These are phyloP conservation scores for Sarcophaga bullata DNA, from an alignment of 1,140 invertebrate species.

Conservation along the genomic window DNA sequence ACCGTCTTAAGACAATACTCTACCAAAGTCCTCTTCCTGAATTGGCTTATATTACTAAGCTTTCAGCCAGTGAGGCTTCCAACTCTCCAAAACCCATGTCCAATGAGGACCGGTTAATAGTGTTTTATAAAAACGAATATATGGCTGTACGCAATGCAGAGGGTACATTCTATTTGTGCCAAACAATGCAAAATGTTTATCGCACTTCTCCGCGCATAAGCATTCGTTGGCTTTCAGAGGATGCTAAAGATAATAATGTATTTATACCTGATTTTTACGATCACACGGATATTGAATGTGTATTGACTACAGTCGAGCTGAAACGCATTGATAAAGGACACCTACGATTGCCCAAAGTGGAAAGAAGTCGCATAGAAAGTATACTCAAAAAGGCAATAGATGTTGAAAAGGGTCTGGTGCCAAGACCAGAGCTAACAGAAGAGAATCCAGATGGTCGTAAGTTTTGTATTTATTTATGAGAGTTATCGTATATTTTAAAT, in stretches of 20 bases:
- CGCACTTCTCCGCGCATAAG: conserved; percentile 82
- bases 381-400: conserved; percentile 86
- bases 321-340: conserved; percentile 76
- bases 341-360: conserved; percentile 75
- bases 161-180: conserved; percentile 90
- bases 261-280: conserved; percentile 93
- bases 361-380: conserved; percentile 81
- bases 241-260: conserved; percentile 72
- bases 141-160: conserved; percentile 88
- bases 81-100: conserved; percentile 72
- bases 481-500: neutral
- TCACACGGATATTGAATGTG: conserved; percentile 86
- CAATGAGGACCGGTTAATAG: conserved; percentile 83
- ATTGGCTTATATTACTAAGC: conserved; percentile 77
- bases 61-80: conserved; percentile 70
- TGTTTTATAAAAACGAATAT: conserved; percentile 89
- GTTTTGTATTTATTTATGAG: conserved; percentile 62
- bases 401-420: conserved; percentile 77
- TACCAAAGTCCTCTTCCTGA: conserved; percentile 85
- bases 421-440: conserved; percentile 76
- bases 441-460: conserved; percentile 88
- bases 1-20: conserved; percentile 62
- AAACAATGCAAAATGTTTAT: conserved; percentile 91
- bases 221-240: conserved; percentile 89
- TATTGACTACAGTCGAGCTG: conserved; percentile 86